Evolutionary conservation across 2,888 invertebrate genomes (phyloP).

Genomic region (Cerastis leucographa): DNA sequence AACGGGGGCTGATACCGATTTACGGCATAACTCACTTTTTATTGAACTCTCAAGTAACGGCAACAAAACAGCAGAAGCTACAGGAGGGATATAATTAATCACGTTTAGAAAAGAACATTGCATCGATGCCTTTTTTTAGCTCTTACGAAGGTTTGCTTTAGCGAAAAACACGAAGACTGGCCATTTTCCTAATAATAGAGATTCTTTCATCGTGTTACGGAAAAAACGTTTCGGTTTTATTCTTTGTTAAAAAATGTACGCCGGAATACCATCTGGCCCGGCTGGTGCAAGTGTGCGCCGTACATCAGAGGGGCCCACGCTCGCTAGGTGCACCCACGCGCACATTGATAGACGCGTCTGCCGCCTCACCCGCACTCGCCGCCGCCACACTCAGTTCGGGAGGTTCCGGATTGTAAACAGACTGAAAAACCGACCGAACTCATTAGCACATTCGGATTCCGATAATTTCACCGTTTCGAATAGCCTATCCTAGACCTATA

Average conservation of each 20-base stretch:
- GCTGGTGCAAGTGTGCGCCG: no score
- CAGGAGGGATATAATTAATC: conserved; percentile 25
- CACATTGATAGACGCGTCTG: no score
- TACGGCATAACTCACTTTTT: neutral
- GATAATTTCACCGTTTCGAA: no score
- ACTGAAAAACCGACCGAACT: no score
- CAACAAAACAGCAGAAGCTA: conserved; percentile 8
- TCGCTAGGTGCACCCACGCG: no score
- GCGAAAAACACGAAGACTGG: conserved; percentile 11
- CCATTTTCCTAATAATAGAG: conserved; percentile 25
- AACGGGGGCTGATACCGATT: neutral
- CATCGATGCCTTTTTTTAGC: conserved; percentile 35
- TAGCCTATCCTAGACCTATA: no score
- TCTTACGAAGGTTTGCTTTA: neutral
- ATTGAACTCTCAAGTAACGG: neutral
- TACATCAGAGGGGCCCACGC: no score
- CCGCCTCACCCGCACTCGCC: no score
- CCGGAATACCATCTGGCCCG: no score
- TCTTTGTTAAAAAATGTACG: neutral
- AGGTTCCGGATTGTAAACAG: no score
- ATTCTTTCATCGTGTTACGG: conserved; percentile 6
- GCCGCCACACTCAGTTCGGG: no score
- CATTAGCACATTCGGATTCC: no score
- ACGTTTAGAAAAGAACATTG: conserved; percentile 23
- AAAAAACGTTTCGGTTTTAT: neutral